Evolutionary conservation across 1,140 invertebrate species (phyloP), one percentile per base, ranked within the genome.

Genomic region (Acromyrmex heyeri): DNA sequence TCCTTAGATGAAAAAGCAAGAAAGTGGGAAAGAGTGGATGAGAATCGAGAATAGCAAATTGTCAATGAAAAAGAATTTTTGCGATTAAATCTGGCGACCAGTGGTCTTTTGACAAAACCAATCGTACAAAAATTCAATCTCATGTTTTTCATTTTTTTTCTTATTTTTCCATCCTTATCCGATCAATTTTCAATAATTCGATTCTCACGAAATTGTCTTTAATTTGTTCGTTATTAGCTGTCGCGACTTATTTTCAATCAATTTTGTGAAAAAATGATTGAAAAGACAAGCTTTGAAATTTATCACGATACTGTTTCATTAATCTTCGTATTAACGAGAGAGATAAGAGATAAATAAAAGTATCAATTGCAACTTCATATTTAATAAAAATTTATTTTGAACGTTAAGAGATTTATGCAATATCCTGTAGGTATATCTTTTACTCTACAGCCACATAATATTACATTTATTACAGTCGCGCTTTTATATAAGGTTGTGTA

Each of bases 41-140:
- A 78, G 48, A 18, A 76, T 70, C 44, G 55, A 55, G 34, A 34
- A 48, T 59, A 61, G 59, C 7, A 44, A 75, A 21, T 69, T 18
- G 21, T 53, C 34, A 72, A 21, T 57, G 72, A 69, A 24, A 67
- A 72, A 61, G 59, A 87, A 77, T 88, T 34, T 70, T 81, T 12
- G 10, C 61, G 69, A 89, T 88, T 83, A 77, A 91, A 88, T 91
- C 86, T 81, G 61, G 59, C 57, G 79, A 76, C 57, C 50, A 83
- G 70, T 79, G 83, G 85, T 88, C 44, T 86, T 87, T 79, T 85
- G 85, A 76, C 87, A 88, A 92, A 91, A 89, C 85, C 92, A 87
- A 86, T 86, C 85, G 87, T 90, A 91, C 89, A 89, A 93, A 38
- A 93, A 94, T 91, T 94, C 87, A 88, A 93, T 93, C 87, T 85